A percentile compares a stretch with the other conserved stretches of the same genome.
Evolutionary conservation across 2,888 invertebrate genomes (phyloP).

Genomic region (Marasmarcha lunaedactyla): DNA sequence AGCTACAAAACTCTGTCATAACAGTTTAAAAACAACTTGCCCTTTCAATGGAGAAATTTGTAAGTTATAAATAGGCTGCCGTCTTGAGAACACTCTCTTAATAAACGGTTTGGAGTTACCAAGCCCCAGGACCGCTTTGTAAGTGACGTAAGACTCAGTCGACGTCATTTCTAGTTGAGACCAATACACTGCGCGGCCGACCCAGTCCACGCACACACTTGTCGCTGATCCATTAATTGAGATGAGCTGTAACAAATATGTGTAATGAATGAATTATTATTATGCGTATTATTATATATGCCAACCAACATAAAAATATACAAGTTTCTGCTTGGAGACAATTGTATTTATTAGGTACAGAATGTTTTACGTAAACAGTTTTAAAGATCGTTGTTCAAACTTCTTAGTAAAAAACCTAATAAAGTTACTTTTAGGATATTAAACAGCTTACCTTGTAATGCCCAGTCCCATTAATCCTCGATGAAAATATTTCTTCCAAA

Average conservation of each 20-base stretch:
- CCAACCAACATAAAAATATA: too few species aligned
- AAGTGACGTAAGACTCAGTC: slow-evolving; percentile 64
- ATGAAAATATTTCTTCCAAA: slow-evolving; percentile 76
- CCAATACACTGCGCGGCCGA: slow-evolving; percentile 87
- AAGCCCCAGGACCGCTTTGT: slow-evolving; percentile 76
- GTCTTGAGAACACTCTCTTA: slow-evolving; percentile 66
- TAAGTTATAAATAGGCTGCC: slow-evolving; percentile 73
- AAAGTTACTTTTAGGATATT: too few species aligned
- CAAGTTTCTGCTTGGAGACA: too few species aligned
- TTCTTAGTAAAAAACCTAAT: neutral
- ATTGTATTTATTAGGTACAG: too few species aligned
- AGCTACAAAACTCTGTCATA: too few species aligned
- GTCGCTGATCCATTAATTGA: slow-evolving; percentile 60
- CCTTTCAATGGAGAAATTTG: slow-evolving; percentile 82
- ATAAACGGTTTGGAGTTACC: slow-evolving; percentile 63
- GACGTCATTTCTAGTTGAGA: slow-evolving; percentile 71
- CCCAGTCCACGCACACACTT: slow-evolving; percentile 88
- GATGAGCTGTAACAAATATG: slow-evolving; percentile 34
- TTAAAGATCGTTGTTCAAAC: too few species aligned
- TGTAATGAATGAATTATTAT: too few species aligned
- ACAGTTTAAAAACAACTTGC: too few species aligned
- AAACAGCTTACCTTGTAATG: slow-evolving; percentile 46
- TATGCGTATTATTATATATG: too few species aligned
- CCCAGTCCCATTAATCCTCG: slow-evolving; percentile 66
- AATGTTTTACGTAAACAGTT: too few species aligned